Percentiles rank a stretch among this genome's conserved stretches.
Conservation (phyloP, 2,113 vertebrate species). For the Falco punctatus region DNA sequence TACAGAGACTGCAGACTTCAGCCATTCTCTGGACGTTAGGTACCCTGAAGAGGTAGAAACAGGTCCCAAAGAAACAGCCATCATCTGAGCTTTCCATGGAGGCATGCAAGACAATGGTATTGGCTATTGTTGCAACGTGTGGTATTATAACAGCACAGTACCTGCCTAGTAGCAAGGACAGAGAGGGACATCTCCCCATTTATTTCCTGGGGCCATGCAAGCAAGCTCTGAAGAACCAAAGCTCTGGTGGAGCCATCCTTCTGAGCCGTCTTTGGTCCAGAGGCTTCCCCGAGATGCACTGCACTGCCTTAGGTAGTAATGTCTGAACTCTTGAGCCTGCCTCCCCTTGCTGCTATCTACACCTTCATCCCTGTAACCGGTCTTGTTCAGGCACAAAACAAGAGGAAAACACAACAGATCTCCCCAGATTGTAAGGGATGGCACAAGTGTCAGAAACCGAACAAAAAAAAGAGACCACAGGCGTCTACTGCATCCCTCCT, state of each 20-base stretch:
- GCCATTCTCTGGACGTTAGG: not conserved
- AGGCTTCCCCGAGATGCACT: not conserved
- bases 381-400: not conserved
- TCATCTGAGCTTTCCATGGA: not conserved
- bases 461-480: not conserved
- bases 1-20: not conserved
- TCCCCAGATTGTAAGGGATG: not conserved
- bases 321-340: not conserved
- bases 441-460: not conserved
- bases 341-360: not conserved
- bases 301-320: not conserved
- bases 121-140: rapidly evolving
- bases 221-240: not conserved
- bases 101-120: not conserved
- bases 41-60: not conserved
- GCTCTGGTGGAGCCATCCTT: not conserved
- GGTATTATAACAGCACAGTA: not conserved
- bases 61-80: not conserved
- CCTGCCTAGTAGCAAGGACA: not conserved
- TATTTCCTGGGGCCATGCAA: not conserved
- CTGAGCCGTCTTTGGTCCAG: not conserved
- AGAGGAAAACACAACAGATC: not conserved
- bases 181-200: not conserved
- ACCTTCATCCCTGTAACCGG: not conserved
- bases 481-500: not conserved